These are phyloP conservation scores for Xenopus petersii DNA, from an alignment of 2,797 vertebrate species.

Conservation along the genomic window DNA sequence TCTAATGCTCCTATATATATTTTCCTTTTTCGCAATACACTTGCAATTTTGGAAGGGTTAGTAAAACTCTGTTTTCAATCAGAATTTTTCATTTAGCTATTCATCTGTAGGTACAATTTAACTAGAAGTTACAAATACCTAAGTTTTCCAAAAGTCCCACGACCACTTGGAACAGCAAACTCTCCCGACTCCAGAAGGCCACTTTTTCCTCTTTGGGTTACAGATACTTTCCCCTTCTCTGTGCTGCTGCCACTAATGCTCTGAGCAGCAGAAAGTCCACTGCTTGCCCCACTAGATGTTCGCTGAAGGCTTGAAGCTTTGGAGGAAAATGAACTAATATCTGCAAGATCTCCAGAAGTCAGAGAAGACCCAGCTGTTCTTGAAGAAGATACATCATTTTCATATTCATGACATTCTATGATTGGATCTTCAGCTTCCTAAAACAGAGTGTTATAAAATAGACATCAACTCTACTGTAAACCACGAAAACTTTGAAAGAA, in stretches of 20 bases:
- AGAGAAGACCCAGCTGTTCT: conserved; percentile 81
- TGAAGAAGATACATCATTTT: conserved; percentile 83
- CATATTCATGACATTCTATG: conserved; percentile 87
- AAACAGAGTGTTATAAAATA: conserved; percentile 14
- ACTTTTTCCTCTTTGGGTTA: conserved; percentile 60
- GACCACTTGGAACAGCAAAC: conserved; percentile 76
- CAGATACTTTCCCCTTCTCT: conserved; percentile 56
- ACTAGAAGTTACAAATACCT: conserved; percentile 57
- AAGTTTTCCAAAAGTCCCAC: conserved; percentile 68
- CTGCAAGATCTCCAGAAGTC: conserved; percentile 88
- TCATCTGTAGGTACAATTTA: too few relatives aligned
- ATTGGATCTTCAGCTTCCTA: conserved; percentile 90
- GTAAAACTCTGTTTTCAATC: too few relatives aligned
- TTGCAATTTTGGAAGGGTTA: too few relatives aligned
- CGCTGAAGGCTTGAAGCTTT: conserved; percentile 83
- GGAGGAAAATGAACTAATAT: conserved; percentile 93
- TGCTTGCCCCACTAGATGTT: conserved; percentile 81
- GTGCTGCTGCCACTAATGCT: conserved; percentile 58
- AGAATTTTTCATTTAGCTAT: too few relatives aligned
- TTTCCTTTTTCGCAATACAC: too few relatives aligned
- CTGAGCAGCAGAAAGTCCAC: conserved; percentile 63
- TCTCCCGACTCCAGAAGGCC: conserved; percentile 60
- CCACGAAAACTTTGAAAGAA: too few relatives aligned
- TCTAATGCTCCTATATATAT: too few relatives aligned
- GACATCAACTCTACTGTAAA: background rate